phyloP scores from a whole-genome alignment of 2,888 invertebrate genomes.

The Therioaphis trifolii region DNA sequence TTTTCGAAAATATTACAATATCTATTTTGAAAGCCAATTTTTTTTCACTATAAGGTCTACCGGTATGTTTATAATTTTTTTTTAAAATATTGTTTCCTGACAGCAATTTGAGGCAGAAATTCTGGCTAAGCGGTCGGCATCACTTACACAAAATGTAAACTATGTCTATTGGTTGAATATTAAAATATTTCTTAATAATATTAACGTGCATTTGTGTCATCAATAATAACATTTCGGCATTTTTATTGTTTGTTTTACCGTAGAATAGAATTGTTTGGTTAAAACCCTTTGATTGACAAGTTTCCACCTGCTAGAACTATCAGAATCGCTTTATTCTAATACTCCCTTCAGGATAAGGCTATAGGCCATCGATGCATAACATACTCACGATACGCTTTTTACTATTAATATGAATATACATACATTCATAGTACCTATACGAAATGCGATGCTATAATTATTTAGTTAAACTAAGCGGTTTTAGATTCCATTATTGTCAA shows the following conservation, averaged over 20 bases:
- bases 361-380: constrained; percentile 51
- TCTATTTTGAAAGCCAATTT: constrained; percentile 44
- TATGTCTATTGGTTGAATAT: constrained; percentile 41
- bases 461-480: constrained; percentile 23
- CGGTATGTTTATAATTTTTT: constrained; percentile 38
- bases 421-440: not conserved
- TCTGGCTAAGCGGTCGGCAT: constrained; percentile 67
- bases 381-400: constrained; percentile 45
- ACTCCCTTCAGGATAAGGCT: constrained; percentile 31
- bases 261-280: constrained; percentile 49
- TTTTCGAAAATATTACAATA: not conserved
- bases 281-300: constrained; percentile 44
- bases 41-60: not conserved
- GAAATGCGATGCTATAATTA: constrained; percentile 49
- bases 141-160: constrained; percentile 62
- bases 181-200: constrained; percentile 30
- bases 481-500: constrained; percentile 11
- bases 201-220: constrained; percentile 46
- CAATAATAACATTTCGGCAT: constrained; percentile 39
- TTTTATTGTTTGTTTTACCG: constrained; percentile 44
- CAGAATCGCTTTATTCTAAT: constrained; percentile 47
- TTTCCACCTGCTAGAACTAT: constrained; percentile 30
- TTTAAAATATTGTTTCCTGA: constrained; percentile 66
- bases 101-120: constrained; percentile 77
- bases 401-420: not conserved